A percentile compares a stretch with the other conserved stretches of the same genome.
These are phyloP conservation scores for Zeus faber DNA, from an alignment of 2,113 vertebrate genomes.

Conservation along the genomic window DNA sequence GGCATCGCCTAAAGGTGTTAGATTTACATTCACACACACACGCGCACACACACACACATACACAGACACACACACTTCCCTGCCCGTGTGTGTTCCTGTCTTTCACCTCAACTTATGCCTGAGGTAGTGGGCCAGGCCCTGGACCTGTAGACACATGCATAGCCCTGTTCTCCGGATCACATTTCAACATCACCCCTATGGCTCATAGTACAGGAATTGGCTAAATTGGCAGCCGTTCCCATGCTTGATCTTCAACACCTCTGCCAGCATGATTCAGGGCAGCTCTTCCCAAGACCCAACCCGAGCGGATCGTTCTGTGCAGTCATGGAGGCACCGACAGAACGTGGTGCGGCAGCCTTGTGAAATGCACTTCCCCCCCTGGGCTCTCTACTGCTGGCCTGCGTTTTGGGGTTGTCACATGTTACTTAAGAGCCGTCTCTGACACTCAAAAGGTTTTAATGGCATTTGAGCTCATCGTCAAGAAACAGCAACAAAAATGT, in stretches of 20 bases:
- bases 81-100: neutral
- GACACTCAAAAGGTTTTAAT: too few relatives aligned
- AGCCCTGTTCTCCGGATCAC: constrained; percentile 13
- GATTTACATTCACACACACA: neutral
- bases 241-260: neutral
- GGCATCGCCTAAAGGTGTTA: too few relatives aligned
- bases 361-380: too few relatives aligned
- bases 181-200: constrained; percentile 27
- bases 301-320: too few relatives aligned
- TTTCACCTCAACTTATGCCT: too few relatives aligned
- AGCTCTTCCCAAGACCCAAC: neutral
- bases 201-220: constrained; percentile 3
- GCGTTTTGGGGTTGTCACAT: too few relatives aligned
- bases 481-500: too few relatives aligned
- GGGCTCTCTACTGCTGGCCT: too few relatives aligned
- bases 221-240: neutral
- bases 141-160: constrained; percentile 44
- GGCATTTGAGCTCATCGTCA: too few relatives aligned
- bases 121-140: constrained; percentile 1
- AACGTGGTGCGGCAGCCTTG: too few relatives aligned
- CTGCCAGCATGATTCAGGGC: neutral
- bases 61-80: neutral
- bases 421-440: too few relatives aligned
- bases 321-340: too few relatives aligned
- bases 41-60: neutral